Evolutionary conservation across 1,140 invertebrate genomes (phyloP).

Genomic region (Daktulosphaira vitifoliae): DNA sequence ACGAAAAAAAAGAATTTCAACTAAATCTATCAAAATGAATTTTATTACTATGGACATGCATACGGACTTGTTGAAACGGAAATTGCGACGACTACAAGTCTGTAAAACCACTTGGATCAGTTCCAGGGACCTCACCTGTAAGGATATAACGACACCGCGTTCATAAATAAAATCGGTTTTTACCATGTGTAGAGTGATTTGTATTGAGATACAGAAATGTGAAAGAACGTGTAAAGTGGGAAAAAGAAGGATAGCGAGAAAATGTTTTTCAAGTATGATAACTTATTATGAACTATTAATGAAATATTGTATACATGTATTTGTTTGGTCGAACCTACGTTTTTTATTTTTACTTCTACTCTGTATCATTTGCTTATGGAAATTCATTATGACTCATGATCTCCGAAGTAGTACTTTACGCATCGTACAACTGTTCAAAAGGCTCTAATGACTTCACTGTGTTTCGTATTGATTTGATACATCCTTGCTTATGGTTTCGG

Average conservation of each 20-base stretch:
- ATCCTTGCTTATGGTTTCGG: neutral
- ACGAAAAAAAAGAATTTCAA: too few relatives aligned
- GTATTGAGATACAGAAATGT: too few relatives aligned
- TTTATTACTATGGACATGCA: too few relatives aligned
- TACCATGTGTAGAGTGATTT: too few relatives aligned
- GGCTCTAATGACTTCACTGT: neutral
- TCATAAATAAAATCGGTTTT: conserved; percentile 28
- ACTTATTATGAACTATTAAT: too few relatives aligned
- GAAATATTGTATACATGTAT: neutral
- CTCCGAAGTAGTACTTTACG: neutral
- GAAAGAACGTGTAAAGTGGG: neutral
- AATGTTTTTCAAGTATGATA: neutral
- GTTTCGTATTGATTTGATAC: neutral
- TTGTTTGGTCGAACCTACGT: neutral
- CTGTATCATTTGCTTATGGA: neutral
- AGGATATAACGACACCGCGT: conserved; percentile 11
- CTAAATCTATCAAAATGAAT: too few relatives aligned
- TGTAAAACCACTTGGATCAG: conserved; percentile 27
- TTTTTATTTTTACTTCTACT: neutral
- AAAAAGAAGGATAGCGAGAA: neutral
- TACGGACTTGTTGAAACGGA: conserved; percentile 22
- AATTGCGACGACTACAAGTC: conserved; percentile 24
- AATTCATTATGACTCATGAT: neutral
- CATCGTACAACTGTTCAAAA: conserved; percentile 11
- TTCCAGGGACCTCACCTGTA: conserved; percentile 30